Conservation (phyloP, 2,113 vertebrate genomes). For the Plecotus auritus region DNA sequence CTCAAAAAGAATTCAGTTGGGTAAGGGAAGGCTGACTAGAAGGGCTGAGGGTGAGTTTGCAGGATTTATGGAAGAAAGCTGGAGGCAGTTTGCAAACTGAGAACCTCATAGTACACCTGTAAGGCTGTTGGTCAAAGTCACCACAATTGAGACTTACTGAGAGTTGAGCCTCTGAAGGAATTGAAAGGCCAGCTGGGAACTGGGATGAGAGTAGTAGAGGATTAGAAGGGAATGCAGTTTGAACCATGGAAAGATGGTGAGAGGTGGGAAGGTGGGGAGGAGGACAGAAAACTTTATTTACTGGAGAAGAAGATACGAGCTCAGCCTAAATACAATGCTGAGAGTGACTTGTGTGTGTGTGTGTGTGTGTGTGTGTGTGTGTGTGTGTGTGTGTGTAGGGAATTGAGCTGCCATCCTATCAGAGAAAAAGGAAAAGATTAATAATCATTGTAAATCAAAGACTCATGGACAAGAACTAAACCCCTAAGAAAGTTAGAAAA, state of each 20-base stretch:
- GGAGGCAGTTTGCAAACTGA: not conserved
- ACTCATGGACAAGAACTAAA: not conserved
- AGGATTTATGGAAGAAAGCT: not conserved
- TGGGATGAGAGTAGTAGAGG: not conserved
- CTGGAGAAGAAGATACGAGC: not conserved
- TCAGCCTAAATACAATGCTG: not conserved
- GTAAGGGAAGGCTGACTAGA: not conserved
- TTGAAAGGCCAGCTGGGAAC: not conserved
- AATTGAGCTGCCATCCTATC: not conserved
- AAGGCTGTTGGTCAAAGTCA: not conserved
- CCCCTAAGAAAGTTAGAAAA: not conserved
- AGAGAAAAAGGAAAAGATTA: not conserved
- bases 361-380: not conserved
- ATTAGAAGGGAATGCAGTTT: not conserved
- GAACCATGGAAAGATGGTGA: not conserved
- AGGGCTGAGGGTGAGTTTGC: not conserved
- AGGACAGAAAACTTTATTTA: not conserved
- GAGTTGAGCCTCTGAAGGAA: not conserved
- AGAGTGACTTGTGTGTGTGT: not conserved
- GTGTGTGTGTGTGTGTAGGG: not conserved
- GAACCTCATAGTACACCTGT: not conserved
- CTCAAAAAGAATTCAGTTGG: not conserved
- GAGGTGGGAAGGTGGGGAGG: fast-evolving
- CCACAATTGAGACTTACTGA: not conserved
- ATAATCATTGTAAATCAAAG: not conserved